A percentile compares a stretch with the other conserved stretches of the same genome.
phyloP scores from a whole-genome alignment of 2,888 invertebrate species.

The Timema cristinae region DNA sequence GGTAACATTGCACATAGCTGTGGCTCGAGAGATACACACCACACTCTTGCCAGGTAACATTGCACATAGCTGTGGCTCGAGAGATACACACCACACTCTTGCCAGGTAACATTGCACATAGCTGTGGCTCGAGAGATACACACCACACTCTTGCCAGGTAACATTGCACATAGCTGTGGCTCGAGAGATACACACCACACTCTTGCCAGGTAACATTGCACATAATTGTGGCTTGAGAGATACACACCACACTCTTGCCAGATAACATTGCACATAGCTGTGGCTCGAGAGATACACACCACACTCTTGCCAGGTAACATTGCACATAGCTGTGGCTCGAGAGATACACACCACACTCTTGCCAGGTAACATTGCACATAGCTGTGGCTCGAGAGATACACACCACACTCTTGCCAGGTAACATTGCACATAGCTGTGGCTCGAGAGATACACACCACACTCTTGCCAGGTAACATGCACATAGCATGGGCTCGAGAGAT shows the following conservation, averaged over 20 bases:
- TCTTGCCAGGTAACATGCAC: slow-evolving; percentile 87
- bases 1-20: slow-evolving; percentile 91
- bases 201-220: slow-evolving; percentile 91
- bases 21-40: slow-evolving; percentile 81
- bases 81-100: slow-evolving; percentile 78
- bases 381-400: slow-evolving; percentile 88
- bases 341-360: slow-evolving; percentile 78
- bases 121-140: slow-evolving; percentile 88
- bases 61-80: slow-evolving; percentile 94
- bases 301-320: slow-evolving; percentile 78
- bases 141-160: slow-evolving; percentile 72
- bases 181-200: slow-evolving; percentile 72
- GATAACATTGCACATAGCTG: slow-evolving; percentile 91
- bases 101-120: slow-evolving; percentile 90
- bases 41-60: slow-evolving; percentile 78
- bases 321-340: slow-evolving; percentile 94
- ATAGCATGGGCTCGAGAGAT: slow-evolving; percentile 91
- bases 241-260: slow-evolving; percentile 78
- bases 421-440: slow-evolving; percentile 97
- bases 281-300: slow-evolving; percentile 81
- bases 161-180: slow-evolving; percentile 97
- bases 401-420: slow-evolving; percentile 72
- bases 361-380: slow-evolving; percentile 90
- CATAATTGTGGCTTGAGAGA: slow-evolving; percentile 88
- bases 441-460: slow-evolving; percentile 72